These are phyloP conservation scores for Noctua comes DNA, from an alignment of 2,888 invertebrate genomes.

Conservation along the genomic window DNA sequence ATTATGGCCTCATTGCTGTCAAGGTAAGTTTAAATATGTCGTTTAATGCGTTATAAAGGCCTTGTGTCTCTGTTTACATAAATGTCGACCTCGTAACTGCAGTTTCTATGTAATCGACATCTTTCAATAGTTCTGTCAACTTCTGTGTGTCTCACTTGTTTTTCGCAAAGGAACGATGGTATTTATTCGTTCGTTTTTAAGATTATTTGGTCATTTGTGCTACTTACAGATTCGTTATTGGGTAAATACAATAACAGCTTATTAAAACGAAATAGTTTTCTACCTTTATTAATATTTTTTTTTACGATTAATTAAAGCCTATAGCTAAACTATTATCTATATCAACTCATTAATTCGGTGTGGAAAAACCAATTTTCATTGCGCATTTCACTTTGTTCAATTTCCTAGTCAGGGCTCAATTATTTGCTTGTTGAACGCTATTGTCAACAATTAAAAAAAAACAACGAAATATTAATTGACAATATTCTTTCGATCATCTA, in stretches of 20 bases:
- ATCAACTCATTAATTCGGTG: background rate
- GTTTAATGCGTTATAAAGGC: conserved; percentile 79
- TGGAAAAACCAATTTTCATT: background rate
- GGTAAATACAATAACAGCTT: background rate
- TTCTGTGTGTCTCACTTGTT: conserved; percentile 17
- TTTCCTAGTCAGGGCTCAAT: background rate
- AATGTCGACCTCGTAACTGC: conserved; percentile 77
- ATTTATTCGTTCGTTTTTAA: background rate
- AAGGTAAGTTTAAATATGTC: conserved; percentile 82
- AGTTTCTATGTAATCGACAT: conserved; percentile 75
- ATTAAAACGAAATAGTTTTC: background rate
- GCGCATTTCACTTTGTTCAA: too few relatives aligned
- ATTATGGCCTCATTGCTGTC: conserved; percentile 78
- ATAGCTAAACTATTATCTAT: too few relatives aligned
- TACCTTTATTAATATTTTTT: background rate
- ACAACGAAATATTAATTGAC: background rate
- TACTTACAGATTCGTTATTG: background rate
- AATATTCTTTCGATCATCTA: background rate
- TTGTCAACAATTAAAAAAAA: background rate
- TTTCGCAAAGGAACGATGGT: background rate
- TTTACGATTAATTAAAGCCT: background rate
- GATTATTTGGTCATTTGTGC: background rate
- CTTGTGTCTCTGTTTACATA: conserved; percentile 85
- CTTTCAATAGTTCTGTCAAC: conserved; percentile 53
- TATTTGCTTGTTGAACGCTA: background rate